These are phyloP conservation scores for Anastatus disparis DNA, from an alignment of 1,140 invertebrate species.

Conservation along the genomic window DNA sequence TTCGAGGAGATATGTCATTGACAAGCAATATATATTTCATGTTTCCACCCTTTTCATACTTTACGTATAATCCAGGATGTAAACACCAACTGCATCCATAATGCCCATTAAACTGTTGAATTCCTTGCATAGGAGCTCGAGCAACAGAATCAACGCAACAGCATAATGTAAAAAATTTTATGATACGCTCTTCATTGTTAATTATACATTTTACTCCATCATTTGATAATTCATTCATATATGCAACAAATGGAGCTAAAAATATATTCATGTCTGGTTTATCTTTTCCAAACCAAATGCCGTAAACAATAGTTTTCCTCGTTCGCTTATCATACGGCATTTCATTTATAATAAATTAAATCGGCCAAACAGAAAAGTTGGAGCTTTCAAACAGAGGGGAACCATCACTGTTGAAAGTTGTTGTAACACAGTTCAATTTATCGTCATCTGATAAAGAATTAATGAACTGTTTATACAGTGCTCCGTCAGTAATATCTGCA, in stretches of 20 bases:
- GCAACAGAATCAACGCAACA: too few relatives aligned
- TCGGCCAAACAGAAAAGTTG: conserved; percentile 16
- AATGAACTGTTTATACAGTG: conserved; percentile 15
- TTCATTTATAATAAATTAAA: conserved; percentile 40
- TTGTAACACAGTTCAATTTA: conserved; percentile 18
- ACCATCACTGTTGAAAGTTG: too few relatives aligned
- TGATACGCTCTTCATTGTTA: background rate
- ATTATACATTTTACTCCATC: conserved; percentile 13
- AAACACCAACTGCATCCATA: conserved; percentile 34
- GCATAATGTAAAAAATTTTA: conserved; percentile 32
- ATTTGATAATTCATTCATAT: conserved; percentile 21
- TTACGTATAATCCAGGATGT: conserved; percentile 23
- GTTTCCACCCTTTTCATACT: background rate
- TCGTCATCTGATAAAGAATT: conserved; percentile 7
- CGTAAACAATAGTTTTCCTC: conserved; percentile 10
- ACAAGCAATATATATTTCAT: background rate
- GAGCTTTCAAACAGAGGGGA: conserved; percentile 34
- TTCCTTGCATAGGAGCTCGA: too few relatives aligned
- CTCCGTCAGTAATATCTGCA: conserved; percentile 32
- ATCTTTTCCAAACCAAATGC: conserved; percentile 16
- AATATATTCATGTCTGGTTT: too few relatives aligned
- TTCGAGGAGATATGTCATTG: background rate
- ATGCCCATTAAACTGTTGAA: conserved; percentile 8
- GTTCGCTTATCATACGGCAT: conserved; percentile 33
- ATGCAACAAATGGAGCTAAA: conserved; percentile 5